Evolutionary conservation across 2,113 vertebrate genomes (phyloP).

Genomic region (Fulmarus glacialis): DNA sequence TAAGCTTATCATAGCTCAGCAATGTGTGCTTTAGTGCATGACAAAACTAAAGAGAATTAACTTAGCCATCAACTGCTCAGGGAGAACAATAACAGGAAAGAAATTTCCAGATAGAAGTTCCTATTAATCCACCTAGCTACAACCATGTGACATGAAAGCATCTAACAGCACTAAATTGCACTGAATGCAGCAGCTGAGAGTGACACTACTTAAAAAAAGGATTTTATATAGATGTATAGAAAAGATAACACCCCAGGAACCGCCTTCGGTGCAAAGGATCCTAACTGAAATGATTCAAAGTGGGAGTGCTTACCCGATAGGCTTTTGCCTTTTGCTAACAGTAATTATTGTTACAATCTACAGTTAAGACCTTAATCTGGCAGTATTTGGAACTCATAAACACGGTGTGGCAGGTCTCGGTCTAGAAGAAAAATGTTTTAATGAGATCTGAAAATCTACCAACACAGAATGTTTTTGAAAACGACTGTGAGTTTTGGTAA

Average conservation of each 20-base stretch:
- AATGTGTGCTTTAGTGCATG: constrained; percentile 94
- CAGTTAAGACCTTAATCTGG: not conserved
- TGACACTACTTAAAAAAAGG: not conserved
- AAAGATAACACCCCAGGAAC: not conserved
- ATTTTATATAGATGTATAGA: not conserved
- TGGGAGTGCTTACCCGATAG: not conserved
- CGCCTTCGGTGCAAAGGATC: not conserved
- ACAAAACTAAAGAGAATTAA: constrained; percentile 99
- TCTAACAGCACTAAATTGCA: constrained; percentile 60
- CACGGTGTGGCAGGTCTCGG: not conserved
- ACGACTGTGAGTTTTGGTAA: not conserved
- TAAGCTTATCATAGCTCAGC: constrained; percentile 93
- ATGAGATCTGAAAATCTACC: not conserved
- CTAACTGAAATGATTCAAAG: not conserved
- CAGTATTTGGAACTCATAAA: not conserved
- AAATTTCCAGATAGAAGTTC: constrained; percentile 90
- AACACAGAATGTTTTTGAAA: not conserved
- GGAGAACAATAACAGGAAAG: constrained; percentile 92
- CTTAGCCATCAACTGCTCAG: constrained; percentile 96
- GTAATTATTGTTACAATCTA: not conserved
- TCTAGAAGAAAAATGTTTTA: not conserved
- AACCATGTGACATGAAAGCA: constrained; percentile 74
- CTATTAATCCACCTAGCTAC: constrained; percentile 85
- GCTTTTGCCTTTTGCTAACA: not conserved
- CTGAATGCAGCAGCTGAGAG: not conserved